These are phyloP conservation scores for Hypomecis atomaria DNA, from an alignment of 2,888 invertebrate species.

Conservation along the genomic window DNA sequence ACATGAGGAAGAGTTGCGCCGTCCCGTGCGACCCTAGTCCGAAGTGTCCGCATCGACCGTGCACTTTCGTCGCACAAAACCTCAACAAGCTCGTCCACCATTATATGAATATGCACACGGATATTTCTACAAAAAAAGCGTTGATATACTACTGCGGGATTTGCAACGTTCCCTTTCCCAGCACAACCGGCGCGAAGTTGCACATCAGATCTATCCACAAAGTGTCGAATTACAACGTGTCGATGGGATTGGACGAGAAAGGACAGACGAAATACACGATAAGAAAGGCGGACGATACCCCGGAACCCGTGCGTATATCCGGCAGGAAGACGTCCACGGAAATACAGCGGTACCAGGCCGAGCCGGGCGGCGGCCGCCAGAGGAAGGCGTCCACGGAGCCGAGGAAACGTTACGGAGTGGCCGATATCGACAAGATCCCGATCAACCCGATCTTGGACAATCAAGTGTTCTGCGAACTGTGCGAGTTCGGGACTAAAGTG, in stretches of 20 bases:
- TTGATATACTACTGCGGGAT: constrained; percentile 9
- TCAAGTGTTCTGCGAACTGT: constrained; percentile 86
- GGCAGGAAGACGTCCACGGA: constrained; percentile 24
- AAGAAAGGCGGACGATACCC: not conserved
- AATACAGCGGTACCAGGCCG: constrained; percentile 54
- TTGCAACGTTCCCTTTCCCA: constrained; percentile 11
- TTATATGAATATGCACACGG: constrained; percentile 40
- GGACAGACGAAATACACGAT: constrained; percentile 1
- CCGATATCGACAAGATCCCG: constrained; percentile 87
- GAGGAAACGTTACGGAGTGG: constrained; percentile 76
- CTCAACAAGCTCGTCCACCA: constrained; percentile 52
- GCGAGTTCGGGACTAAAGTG: constrained; percentile 88
- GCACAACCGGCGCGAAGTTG: constrained; percentile 17
- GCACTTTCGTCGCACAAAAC: constrained; percentile 20
- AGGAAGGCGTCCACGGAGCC: constrained; percentile 29
- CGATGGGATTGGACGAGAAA: not conserved
- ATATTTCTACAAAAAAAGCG: not conserved
- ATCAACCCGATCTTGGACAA: constrained; percentile 86
- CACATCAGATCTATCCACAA: constrained; percentile 24
- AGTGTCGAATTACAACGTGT: not conserved
- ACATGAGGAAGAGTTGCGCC: constrained; percentile 45
- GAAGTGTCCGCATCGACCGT: constrained; percentile 40
- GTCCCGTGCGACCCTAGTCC: constrained; percentile 43
- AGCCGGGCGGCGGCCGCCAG: not conserved
- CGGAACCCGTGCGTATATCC: constrained; percentile 9